Conservation (phyloP, 2,888 invertebrate genomes). For the Listrodromus nycthemerus region DNA sequence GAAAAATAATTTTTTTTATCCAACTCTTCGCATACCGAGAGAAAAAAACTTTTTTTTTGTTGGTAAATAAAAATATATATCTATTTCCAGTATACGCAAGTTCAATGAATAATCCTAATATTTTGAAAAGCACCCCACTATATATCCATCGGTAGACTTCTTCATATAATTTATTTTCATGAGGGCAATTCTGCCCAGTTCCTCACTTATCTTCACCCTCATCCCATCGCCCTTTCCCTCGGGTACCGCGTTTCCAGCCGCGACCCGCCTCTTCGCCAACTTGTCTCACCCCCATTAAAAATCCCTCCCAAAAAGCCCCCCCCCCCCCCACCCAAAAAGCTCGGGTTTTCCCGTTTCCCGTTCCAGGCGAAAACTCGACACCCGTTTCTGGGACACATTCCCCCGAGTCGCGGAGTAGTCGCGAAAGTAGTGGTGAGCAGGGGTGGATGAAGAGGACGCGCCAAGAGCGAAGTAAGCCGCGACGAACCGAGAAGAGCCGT, state of each 20-base stretch:
- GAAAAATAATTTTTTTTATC: neutral
- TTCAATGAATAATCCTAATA: too few species aligned
- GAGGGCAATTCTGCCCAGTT: constrained; percentile 42
- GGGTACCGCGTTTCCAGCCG: constrained; percentile 53
- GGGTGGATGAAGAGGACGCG: constrained; percentile 42
- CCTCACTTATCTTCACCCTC: constrained; percentile 53
- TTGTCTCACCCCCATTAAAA: constrained; percentile 54
- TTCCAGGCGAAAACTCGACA: too few species aligned
- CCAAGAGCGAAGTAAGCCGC: constrained; percentile 58
- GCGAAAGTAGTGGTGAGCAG: constrained; percentile 57
- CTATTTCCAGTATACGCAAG: too few species aligned
- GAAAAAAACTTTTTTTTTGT: neutral
- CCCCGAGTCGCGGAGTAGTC: constrained; percentile 68
- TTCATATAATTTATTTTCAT: too few species aligned
- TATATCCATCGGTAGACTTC: too few species aligned
- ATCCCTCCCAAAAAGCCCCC: constrained; percentile 11
- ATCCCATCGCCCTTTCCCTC: constrained; percentile 45
- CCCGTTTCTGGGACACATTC: constrained; percentile 78
- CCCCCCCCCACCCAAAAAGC: neutral
- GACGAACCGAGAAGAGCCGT: constrained; percentile 31
- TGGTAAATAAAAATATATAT: too few species aligned
- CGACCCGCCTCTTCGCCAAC: constrained; percentile 69
- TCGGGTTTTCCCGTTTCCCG: too few species aligned
- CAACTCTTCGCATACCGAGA: neutral
- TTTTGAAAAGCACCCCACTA: too few species aligned